Percentiles rank a stretch among this genome's conserved stretches.
phyloP scores from a whole-genome alignment of 2,888 invertebrate genomes.

The Conchocele bisecta region DNA sequence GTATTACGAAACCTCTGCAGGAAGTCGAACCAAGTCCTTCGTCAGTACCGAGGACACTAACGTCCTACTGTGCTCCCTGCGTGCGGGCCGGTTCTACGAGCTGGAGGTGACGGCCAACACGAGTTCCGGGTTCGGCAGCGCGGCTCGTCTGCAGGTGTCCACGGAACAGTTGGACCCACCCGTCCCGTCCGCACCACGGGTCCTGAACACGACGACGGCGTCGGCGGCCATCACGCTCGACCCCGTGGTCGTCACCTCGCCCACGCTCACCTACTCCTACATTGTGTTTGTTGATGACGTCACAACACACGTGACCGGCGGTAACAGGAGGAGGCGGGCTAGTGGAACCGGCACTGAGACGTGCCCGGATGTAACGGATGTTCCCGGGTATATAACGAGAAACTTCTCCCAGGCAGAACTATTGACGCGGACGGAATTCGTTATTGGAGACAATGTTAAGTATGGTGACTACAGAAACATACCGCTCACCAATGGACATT shows the following conservation, averaged over 20 bases:
- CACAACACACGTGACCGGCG: constrained; percentile 83
- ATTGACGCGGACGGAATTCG: constrained; percentile 86
- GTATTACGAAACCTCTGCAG: constrained; percentile 29
- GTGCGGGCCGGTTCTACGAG: constrained; percentile 90
- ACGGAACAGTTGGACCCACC: constrained; percentile 89
- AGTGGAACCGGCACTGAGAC: constrained; percentile 82
- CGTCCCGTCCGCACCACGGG: constrained; percentile 87
- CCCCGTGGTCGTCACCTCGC: constrained; percentile 89
- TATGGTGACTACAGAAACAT: constrained; percentile 91
- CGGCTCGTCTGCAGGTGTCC: constrained; percentile 85
- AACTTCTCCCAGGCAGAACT: constrained; percentile 88
- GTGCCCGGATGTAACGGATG: constrained; percentile 36
- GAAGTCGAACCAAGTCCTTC: neutral
- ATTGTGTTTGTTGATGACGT: constrained; percentile 88
- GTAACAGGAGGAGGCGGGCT: constrained; percentile 77
- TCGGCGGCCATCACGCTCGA: constrained; percentile 86
- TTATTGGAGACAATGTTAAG: constrained; percentile 89
- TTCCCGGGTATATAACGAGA: constrained; percentile 85
- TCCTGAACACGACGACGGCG: constrained; percentile 86
- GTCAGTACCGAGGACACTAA: constrained; percentile 19
- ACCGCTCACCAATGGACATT: constrained; percentile 86
- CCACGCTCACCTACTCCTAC: constrained; percentile 88
- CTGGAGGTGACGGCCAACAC: constrained; percentile 87
- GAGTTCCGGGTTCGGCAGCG: constrained; percentile 84
- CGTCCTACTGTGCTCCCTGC: constrained; percentile 84